A percentile compares a stretch with the other conserved stretches of the same genome.
Evolutionary conservation across 2,888 invertebrate species (phyloP).

Genomic region (Phyto melanocephala): DNA sequence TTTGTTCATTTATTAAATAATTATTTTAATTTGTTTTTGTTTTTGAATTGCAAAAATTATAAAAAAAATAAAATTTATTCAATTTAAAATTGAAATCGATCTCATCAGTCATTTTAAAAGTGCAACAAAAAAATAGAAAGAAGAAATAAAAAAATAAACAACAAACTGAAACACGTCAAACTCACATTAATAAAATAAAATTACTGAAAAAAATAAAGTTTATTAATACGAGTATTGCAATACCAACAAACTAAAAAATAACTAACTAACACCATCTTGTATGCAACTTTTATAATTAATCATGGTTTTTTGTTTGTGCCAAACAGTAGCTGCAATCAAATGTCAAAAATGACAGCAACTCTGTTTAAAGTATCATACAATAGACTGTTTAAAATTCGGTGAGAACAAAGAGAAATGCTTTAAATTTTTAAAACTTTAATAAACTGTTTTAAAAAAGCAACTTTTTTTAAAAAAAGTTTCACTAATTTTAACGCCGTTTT

Average conservation of each 20-base stretch:
- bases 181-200: slow-evolving; percentile 3
- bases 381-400: background rate
- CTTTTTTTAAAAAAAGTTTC: no score
- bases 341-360: background rate
- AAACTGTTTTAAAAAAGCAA: no score
- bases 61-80: background rate
- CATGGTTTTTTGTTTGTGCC: background rate
- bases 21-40: background rate
- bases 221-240: no score
- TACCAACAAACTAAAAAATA: no score
- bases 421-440: no score
- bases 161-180: background rate
- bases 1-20: background rate
- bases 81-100: background rate
- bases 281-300: slow-evolving; percentile 1
- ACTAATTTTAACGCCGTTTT: no score
- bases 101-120: background rate
- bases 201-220: background rate
- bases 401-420: no score
- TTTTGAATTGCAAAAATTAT: background rate
- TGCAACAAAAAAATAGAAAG: background rate
- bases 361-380: no score
- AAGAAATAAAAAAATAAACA: background rate
- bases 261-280: background rate
- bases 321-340: background rate